phyloP scores from a whole-genome alignment of 2,113 vertebrate species.

The Antidorcas marsupialis region DNA sequence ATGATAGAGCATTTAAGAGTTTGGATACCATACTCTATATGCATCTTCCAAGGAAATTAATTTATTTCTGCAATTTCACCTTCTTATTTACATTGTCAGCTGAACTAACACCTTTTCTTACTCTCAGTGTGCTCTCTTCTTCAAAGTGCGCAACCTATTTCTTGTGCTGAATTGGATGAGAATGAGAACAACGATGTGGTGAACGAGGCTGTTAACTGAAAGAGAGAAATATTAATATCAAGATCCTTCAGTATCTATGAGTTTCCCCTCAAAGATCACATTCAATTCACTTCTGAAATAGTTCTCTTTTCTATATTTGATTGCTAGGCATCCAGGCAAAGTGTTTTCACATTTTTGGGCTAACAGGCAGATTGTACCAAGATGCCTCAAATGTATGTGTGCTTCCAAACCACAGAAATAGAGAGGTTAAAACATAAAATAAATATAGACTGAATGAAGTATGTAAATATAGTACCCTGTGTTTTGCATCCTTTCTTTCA shows the following conservation, averaged over 20 bases:
- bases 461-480: too few species aligned
- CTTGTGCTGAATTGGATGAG: neutral
- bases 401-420: neutral
- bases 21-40: neutral
- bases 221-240: neutral
- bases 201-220: neutral
- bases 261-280: neutral
- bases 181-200: neutral
- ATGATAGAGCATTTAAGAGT: neutral
- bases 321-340: neutral
- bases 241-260: neutral
- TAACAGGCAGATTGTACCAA: neutral
- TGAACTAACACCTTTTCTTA: neutral
- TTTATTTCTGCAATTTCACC: neutral
- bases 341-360: neutral
- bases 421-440: accelerated
- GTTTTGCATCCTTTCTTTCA: neutral
- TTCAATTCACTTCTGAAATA: neutral
- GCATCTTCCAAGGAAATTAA: neutral
- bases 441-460: neutral
- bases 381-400: neutral
- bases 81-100: neutral
- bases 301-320: neutral
- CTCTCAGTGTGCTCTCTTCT: neutral
- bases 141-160: neutral